Base-by-base conservation (phyloP, 2,888 invertebrate species). In the Emmelina monodactyla region DNA sequence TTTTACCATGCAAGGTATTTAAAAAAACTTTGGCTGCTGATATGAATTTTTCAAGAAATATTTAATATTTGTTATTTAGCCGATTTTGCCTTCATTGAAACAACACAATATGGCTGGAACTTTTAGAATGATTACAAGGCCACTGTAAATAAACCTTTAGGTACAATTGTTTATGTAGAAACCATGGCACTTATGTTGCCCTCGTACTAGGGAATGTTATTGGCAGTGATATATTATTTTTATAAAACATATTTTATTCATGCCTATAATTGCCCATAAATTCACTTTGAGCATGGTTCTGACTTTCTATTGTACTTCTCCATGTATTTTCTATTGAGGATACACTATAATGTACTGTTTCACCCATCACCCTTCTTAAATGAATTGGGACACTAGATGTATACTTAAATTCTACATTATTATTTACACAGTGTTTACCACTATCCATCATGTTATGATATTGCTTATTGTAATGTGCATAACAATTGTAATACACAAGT, bases 231-330 rank as follows among this genome's bases (percentile, higher is more conserved):
- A 61, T 45, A 57, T 47, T 38, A 58, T 55, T 41, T 53, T 46
- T 39, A 56, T 45, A 43, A 56, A 46, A 45, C 53, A 48, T 39
- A 45, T 47, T 35, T 43, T 47, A 22, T 40, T 39, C 22, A 37
- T 32, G 32, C 35, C 33, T 42, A 35, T 34, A 42, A 46, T 50
- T 32, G 41, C 44, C 39, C 47, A 45, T 33, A 12, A 52, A 50
- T 49, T 58, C 70, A 65, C 68, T 70, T 68, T 67, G 70, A 70
- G 62, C 66, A 66, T 58, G 61, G 61, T 58, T 56, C 49, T 60
- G 65, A 59, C 55, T 43, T 42, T 39, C 38, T 36, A 42, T 49
- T 46, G 55, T 48, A 53, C 49, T 53, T 44, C 31, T 42, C 41
- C 42, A 37, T 39, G 41, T 39, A 37, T 42, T 44, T 41, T 11